These are phyloP conservation scores for Cirrhinus molitorella DNA, from an alignment of 2,797 vertebrate genomes.

Conservation along the genomic window DNA sequence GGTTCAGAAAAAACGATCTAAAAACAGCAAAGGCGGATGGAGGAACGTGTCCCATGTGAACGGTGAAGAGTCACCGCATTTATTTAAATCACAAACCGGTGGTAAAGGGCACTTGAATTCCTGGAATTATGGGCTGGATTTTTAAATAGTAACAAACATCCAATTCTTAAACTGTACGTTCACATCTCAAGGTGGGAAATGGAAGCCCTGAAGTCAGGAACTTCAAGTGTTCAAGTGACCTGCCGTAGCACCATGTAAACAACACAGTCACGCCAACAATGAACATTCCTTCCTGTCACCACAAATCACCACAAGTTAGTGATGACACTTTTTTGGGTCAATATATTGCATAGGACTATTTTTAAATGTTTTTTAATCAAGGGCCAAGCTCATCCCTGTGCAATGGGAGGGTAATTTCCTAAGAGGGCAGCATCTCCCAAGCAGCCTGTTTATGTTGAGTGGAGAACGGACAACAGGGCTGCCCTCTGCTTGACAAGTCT, in stretches of 20 bases:
- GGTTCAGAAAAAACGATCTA: background rate
- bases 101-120: constrained; percentile 14
- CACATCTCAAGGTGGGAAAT: background rate
- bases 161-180: background rate
- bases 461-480: constrained; percentile 7
- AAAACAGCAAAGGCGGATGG: background rate
- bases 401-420: constrained; percentile 35
- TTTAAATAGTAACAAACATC: constrained; percentile 12
- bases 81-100: background rate
- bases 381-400: background rate
- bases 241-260: background rate
- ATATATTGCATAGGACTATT: background rate
- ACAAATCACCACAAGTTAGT: background rate
- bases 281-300: constrained; percentile 5
- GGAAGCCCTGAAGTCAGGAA: constrained; percentile 4
- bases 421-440: constrained; percentile 8
- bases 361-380: background rate
- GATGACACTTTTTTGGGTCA: background rate
- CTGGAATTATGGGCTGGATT: constrained; percentile 15
- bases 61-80: background rate
- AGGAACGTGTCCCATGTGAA: background rate
- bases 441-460: background rate
- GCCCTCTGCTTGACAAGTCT: constrained; percentile 31
- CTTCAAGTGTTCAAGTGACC: background rate
- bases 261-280: constrained; percentile 19